A percentile compares a stretch with the other conserved stretches of the same genome.
Evolutionary conservation across 2,888 invertebrate genomes (phyloP).

Genomic region (Exephanes ischioxanthus): DNA sequence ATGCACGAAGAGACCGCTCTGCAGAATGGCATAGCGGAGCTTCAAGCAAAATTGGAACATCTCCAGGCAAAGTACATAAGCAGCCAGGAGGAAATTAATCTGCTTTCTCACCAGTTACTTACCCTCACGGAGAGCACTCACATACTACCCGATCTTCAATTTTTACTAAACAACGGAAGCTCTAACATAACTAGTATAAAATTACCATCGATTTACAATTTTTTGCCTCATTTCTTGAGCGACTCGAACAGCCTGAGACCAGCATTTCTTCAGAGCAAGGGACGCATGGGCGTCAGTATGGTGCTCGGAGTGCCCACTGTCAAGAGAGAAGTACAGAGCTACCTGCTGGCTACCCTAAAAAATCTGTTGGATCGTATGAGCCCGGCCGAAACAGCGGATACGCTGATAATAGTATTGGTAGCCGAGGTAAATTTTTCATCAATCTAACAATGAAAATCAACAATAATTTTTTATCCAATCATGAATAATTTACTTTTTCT

Average conservation of each 20-base stretch:
- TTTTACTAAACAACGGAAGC: conserved; percentile 83
- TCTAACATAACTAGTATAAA: conserved; percentile 86
- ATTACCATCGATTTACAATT: conserved; percentile 93
- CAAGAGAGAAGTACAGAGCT: conserved; percentile 94
- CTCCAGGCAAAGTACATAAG: conserved; percentile 92
- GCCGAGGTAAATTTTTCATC: conserved; percentile 88
- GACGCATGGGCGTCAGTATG: conserved; percentile 91
- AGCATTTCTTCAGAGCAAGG: conserved; percentile 91
- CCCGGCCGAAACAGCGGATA: conserved; percentile 90
- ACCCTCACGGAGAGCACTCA: conserved; percentile 80
- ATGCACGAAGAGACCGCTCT: conserved; percentile 78
- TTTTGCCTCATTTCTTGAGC: conserved; percentile 94
- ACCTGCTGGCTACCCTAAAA: conserved; percentile 93
- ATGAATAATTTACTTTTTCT: conserved; percentile 73
- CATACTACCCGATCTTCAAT: conserved; percentile 81
- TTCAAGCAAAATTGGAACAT: conserved; percentile 92
- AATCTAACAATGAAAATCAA: not conserved
- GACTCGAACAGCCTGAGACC: conserved; percentile 92
- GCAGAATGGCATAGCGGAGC: conserved; percentile 88
- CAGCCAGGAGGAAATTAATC: conserved; percentile 91
- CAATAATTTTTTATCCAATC: not conserved
- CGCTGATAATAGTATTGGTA: conserved; percentile 94
- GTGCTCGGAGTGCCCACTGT: conserved; percentile 97
- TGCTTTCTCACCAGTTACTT: conserved; percentile 88
- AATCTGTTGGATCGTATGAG: conserved; percentile 93